Evolutionary conservation across 2,113 vertebrate genomes (phyloP).

Genomic region (Silurus meridionalis): DNA sequence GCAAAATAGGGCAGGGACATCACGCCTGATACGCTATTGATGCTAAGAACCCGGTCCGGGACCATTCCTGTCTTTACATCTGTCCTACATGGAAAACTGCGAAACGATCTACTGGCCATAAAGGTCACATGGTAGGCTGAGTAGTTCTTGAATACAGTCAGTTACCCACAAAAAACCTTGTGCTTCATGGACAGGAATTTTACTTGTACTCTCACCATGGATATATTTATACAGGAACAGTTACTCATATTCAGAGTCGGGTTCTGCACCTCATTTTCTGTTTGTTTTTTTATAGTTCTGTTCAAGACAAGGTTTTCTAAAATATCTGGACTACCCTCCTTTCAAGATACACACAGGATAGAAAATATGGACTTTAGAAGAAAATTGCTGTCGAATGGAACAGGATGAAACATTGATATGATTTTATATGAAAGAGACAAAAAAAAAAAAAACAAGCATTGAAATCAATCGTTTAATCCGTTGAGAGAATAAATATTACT

Average conservation of each 20-base stretch:
- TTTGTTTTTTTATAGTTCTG: not conserved
- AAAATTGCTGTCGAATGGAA: not conserved
- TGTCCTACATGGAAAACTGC: not conserved
- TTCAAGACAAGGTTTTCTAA: not conserved
- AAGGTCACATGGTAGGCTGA: not conserved
- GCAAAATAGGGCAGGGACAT: constrained; percentile 5
- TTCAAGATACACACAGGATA: not conserved
- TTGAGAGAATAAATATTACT: not conserved
- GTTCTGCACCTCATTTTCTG: not conserved
- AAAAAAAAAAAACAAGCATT: not conserved
- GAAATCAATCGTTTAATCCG: not conserved
- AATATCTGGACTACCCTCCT: not conserved
- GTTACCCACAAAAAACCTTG: no score
- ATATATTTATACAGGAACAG: not conserved
- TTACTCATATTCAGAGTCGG: not conserved
- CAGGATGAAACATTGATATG: not conserved
- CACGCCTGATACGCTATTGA: not conserved
- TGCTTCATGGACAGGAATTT: not conserved
- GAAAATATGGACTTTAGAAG: not conserved
- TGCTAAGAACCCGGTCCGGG: not conserved
- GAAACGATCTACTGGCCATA: not conserved
- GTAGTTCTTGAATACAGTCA: not conserved
- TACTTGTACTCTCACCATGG: not conserved
- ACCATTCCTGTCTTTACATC: not conserved
- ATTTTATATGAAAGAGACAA: not conserved